These are phyloP conservation scores for Gobionotothen gibberifrons DNA, from an alignment of 2,797 vertebrate species.

Conservation along the genomic window DNA sequence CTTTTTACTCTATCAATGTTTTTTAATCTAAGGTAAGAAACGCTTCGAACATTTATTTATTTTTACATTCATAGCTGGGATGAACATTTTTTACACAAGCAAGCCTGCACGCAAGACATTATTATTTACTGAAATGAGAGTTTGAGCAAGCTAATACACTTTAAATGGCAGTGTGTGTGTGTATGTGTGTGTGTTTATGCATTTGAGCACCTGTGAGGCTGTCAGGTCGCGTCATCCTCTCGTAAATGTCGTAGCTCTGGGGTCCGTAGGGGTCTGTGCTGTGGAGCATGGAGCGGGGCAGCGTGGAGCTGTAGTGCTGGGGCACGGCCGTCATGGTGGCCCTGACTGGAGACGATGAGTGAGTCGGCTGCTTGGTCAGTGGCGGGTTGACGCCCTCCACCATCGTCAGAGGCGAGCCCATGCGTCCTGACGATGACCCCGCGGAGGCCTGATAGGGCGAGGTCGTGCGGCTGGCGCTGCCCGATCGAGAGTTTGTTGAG, in stretches of 20 bases:
- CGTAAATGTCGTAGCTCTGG: conserved; percentile 94
- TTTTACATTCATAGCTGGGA: neutral
- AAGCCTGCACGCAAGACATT: neutral
- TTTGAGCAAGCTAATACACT: neutral
- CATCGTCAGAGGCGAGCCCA: conserved; percentile 91
- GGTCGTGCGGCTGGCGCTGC: conserved; percentile 79
- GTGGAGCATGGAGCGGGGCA: conserved; percentile 87
- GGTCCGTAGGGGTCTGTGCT: conserved; percentile 90
- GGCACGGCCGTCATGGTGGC: conserved; percentile 94
- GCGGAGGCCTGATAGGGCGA: conserved; percentile 86
- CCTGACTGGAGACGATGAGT: conserved; percentile 89
- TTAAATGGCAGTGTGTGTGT: neutral
- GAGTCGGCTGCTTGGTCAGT: conserved; percentile 84
- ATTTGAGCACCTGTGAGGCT: conserved; percentile 90
- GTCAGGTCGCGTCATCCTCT: conserved; percentile 94
- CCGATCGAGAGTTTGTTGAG: conserved; percentile 84
- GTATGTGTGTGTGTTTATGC: conserved; percentile 13
- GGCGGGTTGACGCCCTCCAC: conserved; percentile 81
- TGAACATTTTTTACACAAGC: neutral
- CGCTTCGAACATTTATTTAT: neutral
- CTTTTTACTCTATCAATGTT: neutral
- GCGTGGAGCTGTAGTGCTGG: conserved; percentile 91
- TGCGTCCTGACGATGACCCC: conserved; percentile 70
- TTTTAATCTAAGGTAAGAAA: neutral
- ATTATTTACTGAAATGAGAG: conserved; percentile 14